These are phyloP conservation scores for Hydropsyche betteni DNA, from an alignment of 2,888 invertebrate genomes.

Conservation along the genomic window DNA sequence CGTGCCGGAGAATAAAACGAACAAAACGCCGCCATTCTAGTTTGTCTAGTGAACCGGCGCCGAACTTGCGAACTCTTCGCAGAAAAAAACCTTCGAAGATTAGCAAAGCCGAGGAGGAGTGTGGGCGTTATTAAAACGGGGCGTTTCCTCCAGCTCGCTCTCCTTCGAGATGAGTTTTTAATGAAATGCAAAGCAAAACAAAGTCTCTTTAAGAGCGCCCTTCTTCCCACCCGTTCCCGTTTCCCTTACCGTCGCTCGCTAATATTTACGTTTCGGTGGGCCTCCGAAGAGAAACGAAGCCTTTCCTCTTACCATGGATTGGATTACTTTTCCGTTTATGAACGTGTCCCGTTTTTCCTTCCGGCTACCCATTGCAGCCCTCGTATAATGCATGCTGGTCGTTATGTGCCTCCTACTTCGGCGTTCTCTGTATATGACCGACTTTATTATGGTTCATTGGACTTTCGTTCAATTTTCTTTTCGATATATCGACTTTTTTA, in stretches of 20 bases:
- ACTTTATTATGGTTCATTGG: too few relatives aligned
- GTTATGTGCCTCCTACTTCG: background rate
- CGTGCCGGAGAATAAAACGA: background rate
- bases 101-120: conserved; percentile 33
- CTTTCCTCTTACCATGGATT: conserved; percentile 20
- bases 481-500: too few relatives aligned
- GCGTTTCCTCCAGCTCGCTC: background rate
- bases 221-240: background rate
- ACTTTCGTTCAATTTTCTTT: too few relatives aligned
- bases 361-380: background rate
- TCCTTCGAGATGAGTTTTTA: conserved; percentile 45
- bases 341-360: conserved; percentile 16
- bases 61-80: background rate
- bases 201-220: conserved; percentile 35
- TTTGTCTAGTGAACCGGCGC: background rate
- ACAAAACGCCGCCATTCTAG: background rate
- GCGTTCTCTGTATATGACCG: too few relatives aligned
- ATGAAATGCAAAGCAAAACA: conserved; percentile 50
- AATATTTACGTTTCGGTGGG: conserved; percentile 5
- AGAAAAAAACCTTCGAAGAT: conserved; percentile 37
- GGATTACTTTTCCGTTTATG: conserved; percentile 39
- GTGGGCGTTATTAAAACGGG: conserved; percentile 16
- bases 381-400: conserved; percentile 2
- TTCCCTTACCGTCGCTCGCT: too few relatives aligned
- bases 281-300: conserved; percentile 2